Evolutionary conservation across 2,888 invertebrate genomes (phyloP), one percentile per base, ranked within the genome.

Genomic region (Hermodice carunculata): DNA sequence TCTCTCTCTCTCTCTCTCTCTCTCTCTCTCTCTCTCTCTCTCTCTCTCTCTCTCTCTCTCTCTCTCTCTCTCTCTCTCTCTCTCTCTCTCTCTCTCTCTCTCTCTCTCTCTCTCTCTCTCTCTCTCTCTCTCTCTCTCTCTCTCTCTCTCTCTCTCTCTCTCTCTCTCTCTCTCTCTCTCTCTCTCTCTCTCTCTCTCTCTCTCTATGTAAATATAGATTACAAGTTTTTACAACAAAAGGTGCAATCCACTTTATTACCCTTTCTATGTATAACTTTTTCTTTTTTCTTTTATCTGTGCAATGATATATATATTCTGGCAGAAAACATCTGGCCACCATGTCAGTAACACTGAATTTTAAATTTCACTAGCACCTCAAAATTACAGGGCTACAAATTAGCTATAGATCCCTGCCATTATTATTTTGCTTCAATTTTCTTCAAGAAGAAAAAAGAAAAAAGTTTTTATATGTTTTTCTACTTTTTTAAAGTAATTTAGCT

Each of bases 101-200:
- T 43, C 34, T 54, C 22, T 44, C 37, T 59, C 51, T 40, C 31
- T 52, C 49, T 31, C 24, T 24, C 37, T 26, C 31, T 48, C 29
- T 28, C 24, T 42, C 42, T 24, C 22, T 37, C 65, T 6, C 59
- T 29, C 19, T 63, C 59, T 22, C 70, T 58, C 28, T 74, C 71
- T 59, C 77, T 73, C 1, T 66, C 63, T 69, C 73, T 94, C 90
- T 52, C 52, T 29, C 19, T 19, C 22, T 28, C 22, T 52, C 52
- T 52, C 52, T 52, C 29, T 28, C 22, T 14, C 22, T 52, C 22
- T 22, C 11, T 29, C 28, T 29, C 31, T 29, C 19, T 29, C 11
- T 19, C 22, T 52, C 52, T 29, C 52, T 52, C 29, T 29, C 52
- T 52, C 22, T 22, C 22, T 52, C 52, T 52, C 52, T 52, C 29